Evolutionary conservation across 2,797 vertebrate species (phyloP), one percentile per base, ranked within the genome.

Genomic region (Microctenopoma stevenorrisi): DNA sequence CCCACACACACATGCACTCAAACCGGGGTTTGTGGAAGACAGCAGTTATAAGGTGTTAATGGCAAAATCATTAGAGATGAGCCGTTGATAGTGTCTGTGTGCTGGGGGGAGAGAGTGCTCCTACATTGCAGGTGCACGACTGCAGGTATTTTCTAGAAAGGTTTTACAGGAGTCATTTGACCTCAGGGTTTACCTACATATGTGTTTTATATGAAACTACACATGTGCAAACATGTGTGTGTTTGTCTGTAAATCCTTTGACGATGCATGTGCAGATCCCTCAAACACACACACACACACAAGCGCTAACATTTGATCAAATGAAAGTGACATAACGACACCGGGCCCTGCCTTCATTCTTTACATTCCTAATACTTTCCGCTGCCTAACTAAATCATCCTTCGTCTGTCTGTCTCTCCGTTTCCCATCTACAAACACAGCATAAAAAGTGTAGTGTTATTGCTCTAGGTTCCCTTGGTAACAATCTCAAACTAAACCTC

Each of bases 341-440:
- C 71, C 64, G 74, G 78, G 77, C 84, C 16, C 47, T 74, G 40
- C 51, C 57, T 47, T 75, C 74, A 89, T 89, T 89, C 85, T 76
- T 90, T 26, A 78, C 72, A 90, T 87, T 78, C 55, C 81, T 77
- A 82, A 75, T 78, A 69, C 38, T 87, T 86, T 89, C 81, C 82
- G 71, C 66, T 76, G 75, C 82, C 77, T 66, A 59, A 78, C 63
- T 74, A 38, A 66, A 68, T 79, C 40, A 49, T 46, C 47, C 28
- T 64, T 63, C 59, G 12, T 67, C 46, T 54, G 12, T 57, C 52
- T 62, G 18, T 68, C 48, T 72, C 68, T 81, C 58, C 55, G 30
- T 52, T 60, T 71, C 28, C 77, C 51, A 68, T 68, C 72, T 64
- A 57, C 48, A 63, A 77, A 76, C 26, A 30, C 22, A 60, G 25